A percentile compares a stretch with the other conserved stretches of the same genome.
These are phyloP conservation scores for Erithacus rubecula DNA, from an alignment of 2,797 vertebrate genomes.

Conservation along the genomic window DNA sequence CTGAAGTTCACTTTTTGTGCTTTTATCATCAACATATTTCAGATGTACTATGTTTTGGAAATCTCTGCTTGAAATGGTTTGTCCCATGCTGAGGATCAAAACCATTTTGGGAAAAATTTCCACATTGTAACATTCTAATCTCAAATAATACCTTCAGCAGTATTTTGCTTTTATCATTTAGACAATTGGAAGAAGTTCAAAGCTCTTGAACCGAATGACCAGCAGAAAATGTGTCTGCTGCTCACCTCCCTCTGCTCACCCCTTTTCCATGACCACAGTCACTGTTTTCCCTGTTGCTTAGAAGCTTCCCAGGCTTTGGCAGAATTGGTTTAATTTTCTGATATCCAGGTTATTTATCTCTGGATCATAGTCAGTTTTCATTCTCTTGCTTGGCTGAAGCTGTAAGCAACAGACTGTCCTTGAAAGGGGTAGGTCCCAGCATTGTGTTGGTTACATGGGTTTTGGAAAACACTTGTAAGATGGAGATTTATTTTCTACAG, in stretches of 20 bases:
- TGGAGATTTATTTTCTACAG: neutral
- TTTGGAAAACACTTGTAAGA: neutral
- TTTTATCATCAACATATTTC: neutral
- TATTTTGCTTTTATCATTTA: neutral
- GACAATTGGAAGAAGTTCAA: neutral
- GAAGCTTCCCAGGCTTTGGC: neutral
- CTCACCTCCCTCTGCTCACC: neutral
- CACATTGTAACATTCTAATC: neutral
- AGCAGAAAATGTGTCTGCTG: neutral
- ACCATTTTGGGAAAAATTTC: neutral
- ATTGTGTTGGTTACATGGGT: neutral
- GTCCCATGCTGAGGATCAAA: neutral
- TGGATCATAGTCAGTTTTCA: neutral
- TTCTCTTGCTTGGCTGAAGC: neutral
- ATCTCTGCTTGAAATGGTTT: neutral
- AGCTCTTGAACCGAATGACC: neutral
- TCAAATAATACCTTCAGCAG: neutral
- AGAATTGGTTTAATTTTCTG: neutral
- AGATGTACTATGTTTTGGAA: neutral
- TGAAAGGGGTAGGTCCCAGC: neutral
- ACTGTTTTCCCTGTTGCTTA: neutral
- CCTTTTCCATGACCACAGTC: neutral
- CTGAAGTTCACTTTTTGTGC: neutral
- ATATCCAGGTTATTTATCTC: neutral
- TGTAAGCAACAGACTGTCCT: neutral